Percentiles rank a stretch among this genome's conserved stretches.
These are phyloP conservation scores for Psittacula echo DNA, from an alignment of 2,797 vertebrate species.

Conservation along the genomic window DNA sequence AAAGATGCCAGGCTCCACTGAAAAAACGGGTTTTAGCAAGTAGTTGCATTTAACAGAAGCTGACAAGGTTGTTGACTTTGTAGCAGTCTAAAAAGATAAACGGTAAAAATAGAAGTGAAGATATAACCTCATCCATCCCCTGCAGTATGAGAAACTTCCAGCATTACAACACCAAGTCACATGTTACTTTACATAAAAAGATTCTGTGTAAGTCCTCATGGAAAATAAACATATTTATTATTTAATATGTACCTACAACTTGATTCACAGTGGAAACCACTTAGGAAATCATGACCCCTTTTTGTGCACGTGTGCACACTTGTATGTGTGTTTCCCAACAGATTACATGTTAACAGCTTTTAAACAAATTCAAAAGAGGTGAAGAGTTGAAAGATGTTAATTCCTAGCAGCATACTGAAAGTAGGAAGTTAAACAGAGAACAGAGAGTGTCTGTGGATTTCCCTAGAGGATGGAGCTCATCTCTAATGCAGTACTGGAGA, in stretches of 20 bases:
- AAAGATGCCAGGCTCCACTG: neutral
- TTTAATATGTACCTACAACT: neutral
- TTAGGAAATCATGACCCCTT: neutral
- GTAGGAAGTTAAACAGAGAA: neutral
- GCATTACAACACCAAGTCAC: neutral
- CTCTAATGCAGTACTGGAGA: neutral
- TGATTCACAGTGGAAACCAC: neutral
- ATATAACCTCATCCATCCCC: neutral
- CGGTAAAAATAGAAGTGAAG: neutral
- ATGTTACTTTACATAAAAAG: neutral
- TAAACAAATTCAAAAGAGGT: neutral
- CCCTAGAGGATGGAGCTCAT: neutral
- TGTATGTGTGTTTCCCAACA: neutral
- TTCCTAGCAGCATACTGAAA: neutral
- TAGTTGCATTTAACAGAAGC: neutral
- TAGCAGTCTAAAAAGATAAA: neutral
- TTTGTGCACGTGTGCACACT: neutral
- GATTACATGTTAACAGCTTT: neutral
- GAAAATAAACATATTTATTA: neutral
- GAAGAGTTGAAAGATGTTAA: neutral
- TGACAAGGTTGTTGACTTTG: conserved; percentile 11
- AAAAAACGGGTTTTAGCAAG: neutral
- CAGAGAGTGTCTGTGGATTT: neutral
- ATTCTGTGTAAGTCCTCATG: neutral
- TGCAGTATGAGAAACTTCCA: neutral